These are phyloP conservation scores for Enteromius paludinosus DNA, from an alignment of 2,797 vertebrate genomes.

Conservation along the genomic window DNA sequence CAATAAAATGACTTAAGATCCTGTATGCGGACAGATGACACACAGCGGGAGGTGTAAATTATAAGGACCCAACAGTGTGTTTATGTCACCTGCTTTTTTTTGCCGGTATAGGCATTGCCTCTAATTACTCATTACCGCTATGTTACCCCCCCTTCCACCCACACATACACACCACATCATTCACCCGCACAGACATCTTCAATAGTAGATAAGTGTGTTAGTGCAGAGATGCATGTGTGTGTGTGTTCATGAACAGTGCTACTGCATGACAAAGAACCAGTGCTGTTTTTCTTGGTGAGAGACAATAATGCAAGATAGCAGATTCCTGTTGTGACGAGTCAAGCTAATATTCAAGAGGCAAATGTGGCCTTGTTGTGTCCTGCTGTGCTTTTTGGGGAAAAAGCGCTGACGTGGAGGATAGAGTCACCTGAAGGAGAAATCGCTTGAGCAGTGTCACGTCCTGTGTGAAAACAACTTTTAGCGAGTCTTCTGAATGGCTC, in stretches of 20 bases:
- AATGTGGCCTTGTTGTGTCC: constrained; percentile 36
- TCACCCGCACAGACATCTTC: not conserved
- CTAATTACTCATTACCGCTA: constrained; percentile 41
- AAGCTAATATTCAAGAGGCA: constrained; percentile 26
- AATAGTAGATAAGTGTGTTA: constrained; percentile 13
- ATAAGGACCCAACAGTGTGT: not conserved
- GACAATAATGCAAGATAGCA: constrained; percentile 26
- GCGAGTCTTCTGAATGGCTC: not conserved
- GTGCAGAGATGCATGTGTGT: constrained; percentile 8
- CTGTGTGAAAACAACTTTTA: constrained; percentile 43
- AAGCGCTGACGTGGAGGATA: constrained; percentile 43
- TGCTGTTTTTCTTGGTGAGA: not conserved
- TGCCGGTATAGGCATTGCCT: not conserved
- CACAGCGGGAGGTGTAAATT: constrained; percentile 8
- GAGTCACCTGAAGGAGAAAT: constrained; percentile 45
- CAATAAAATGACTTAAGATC: constrained; percentile 47
- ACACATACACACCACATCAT: not conserved
- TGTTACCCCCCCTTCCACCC: not conserved
- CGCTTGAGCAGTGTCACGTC: constrained; percentile 18
- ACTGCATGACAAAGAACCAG: constrained; percentile 21
- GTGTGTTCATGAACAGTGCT: not conserved
- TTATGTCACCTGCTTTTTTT: constrained; percentile 24
- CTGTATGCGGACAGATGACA: constrained; percentile 27
- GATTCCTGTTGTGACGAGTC: constrained; percentile 33
- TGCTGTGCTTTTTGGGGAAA: constrained; percentile 38